These are phyloP conservation scores for Indicator indicator DNA, from an alignment of 2,113 vertebrate genomes.

Conservation along the genomic window DNA sequence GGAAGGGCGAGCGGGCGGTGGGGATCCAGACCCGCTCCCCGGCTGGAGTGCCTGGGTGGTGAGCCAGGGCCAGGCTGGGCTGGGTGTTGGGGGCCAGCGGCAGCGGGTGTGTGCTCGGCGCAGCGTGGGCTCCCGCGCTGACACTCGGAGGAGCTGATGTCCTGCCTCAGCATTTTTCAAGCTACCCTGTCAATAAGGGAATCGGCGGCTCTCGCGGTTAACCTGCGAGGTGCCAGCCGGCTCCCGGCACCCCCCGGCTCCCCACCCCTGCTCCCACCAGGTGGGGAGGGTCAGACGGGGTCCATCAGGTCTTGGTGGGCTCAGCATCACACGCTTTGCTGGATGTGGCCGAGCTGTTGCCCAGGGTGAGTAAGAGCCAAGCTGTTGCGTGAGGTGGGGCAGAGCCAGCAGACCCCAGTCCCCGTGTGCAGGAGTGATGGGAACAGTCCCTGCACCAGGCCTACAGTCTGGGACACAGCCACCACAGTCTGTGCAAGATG, in stretches of 20 bases:
- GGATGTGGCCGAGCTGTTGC: fast-evolving
- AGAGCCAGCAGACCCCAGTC: neutral
- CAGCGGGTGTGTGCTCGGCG: neutral
- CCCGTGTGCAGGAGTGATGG: fast-evolving
- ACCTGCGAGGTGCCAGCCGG: conserved; percentile 28
- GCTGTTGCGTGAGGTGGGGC: neutral
- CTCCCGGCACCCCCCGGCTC: neutral
- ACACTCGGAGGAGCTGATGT: neutral
- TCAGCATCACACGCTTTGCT: fast-evolving
- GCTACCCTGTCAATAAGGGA: conserved; percentile 42
- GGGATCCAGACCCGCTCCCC: neutral
- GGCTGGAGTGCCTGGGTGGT: neutral
- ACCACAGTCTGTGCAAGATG: fast-evolving
- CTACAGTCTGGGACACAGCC: neutral
- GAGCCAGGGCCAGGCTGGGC: neutral
- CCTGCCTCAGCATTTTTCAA: conserved; percentile 49
- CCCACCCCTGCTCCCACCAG: fast-evolving
- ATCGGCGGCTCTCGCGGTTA: neutral
- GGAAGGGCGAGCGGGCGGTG: neutral
- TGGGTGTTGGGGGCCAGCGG: neutral
- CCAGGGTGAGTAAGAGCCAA: neutral
- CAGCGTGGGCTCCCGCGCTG: neutral
- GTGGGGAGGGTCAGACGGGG: fast-evolving
- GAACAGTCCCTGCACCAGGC: neutral
- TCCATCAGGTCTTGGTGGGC: fast-evolving